Percentiles rank a stretch among this genome's conserved stretches.
These are phyloP conservation scores for Morinoia aosen DNA, from an alignment of 2,888 invertebrate species.

Conservation along the genomic window DNA sequence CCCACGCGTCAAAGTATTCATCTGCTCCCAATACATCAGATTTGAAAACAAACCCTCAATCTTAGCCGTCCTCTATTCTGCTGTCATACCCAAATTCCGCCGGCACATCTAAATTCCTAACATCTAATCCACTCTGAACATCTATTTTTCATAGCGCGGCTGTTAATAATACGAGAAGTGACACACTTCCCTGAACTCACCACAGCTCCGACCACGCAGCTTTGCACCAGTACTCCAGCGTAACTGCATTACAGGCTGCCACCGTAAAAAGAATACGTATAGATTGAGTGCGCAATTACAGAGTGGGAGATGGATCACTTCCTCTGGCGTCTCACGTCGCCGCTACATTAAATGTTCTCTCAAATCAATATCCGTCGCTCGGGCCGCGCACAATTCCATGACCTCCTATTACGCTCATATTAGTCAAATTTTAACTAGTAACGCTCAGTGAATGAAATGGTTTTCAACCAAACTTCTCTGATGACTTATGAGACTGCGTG, in stretches of 20 bases:
- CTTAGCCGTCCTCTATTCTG: too few relatives aligned
- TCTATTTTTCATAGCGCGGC: not conserved
- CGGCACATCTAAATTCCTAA: not conserved
- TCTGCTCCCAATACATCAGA: too few relatives aligned
- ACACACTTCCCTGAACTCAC: not conserved
- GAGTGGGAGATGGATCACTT: not conserved
- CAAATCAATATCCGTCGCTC: not conserved
- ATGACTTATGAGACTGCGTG: not conserved
- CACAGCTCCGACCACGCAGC: not conserved
- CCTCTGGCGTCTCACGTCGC: not conserved
- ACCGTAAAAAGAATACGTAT: not conserved
- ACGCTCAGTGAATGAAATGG: not conserved
- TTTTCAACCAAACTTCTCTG: not conserved
- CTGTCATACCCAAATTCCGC: too few relatives aligned
- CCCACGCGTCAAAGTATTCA: too few relatives aligned
- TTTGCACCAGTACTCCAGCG: not conserved
- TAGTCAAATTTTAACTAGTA: not conserved
- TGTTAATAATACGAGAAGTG: too few relatives aligned
- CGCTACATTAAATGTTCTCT: not conserved
- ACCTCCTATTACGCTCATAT: not conserved
- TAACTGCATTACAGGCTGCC: not conserved
- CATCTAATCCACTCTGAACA: not conserved
- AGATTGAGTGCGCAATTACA: not conserved
- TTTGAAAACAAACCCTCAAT: too few relatives aligned
- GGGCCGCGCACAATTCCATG: not conserved